These are phyloP conservation scores for Acromyrmex charruanus DNA, from an alignment of 1,140 invertebrate genomes.

Conservation along the genomic window DNA sequence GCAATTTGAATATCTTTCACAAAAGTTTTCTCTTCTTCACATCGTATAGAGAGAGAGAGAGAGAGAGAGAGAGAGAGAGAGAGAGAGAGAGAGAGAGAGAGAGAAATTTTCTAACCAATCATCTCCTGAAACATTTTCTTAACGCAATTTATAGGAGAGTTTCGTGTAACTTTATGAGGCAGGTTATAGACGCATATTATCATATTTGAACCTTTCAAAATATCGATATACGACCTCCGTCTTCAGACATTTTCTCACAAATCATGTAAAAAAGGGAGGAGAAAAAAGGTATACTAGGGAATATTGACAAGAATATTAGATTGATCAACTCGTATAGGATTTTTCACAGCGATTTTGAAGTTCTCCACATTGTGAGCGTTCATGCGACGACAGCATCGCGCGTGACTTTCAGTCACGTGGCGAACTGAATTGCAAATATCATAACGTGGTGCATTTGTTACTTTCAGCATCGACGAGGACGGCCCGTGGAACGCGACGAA, in stretches of 20 bases:
- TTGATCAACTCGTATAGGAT: not conserved
- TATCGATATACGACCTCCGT: not conserved
- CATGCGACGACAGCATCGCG: not conserved
- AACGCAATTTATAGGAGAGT: slow-evolving; percentile 30
- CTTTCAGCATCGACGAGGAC: slow-evolving; percentile 89
- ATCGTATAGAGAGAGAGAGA: not conserved
- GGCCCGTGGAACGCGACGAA: slow-evolving; percentile 89
- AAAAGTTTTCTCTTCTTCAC: slow-evolving; percentile 3
- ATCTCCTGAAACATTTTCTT: slow-evolving; percentile 31
- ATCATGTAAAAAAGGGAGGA: not conserved
- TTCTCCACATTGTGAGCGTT: not conserved
- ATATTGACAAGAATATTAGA: not conserved
- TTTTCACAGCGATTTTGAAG: slow-evolving; percentile 8
- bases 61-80: too few relatives aligned
- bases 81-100: not conserved
- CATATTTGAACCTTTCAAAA: slow-evolving; percentile 10
- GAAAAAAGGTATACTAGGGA: not conserved
- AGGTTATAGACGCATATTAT: slow-evolving; percentile 6
- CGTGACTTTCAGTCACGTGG: not conserved
- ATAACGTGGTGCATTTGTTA: slow-evolving; percentile 62
- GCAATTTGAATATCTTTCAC: slow-evolving; percentile 47
- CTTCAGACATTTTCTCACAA: not conserved
- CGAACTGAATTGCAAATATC: slow-evolving; percentile 23
- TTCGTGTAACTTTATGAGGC: not conserved
- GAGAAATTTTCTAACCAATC: slow-evolving; percentile 13